phyloP scores from a whole-genome alignment of 2,888 invertebrate genomes.

The Stenolophus ochropezus region DNA sequence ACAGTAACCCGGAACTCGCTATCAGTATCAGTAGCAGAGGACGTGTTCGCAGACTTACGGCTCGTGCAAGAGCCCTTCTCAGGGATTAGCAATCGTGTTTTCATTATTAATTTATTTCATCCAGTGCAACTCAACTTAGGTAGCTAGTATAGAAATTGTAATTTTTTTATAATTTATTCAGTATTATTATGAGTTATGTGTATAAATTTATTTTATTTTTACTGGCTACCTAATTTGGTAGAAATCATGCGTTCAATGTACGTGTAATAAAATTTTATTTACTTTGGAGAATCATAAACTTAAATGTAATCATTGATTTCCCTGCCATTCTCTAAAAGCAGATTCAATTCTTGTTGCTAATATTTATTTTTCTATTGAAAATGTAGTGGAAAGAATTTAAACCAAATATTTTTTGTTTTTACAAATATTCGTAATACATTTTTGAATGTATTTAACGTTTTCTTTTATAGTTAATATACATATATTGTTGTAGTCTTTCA shows the following conservation, averaged over 20 bases:
- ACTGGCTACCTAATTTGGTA: background rate
- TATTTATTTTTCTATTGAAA: slow-evolving; percentile 45
- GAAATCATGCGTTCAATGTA: background rate
- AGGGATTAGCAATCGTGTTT: slow-evolving; percentile 69
- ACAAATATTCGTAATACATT: slow-evolving; percentile 24
- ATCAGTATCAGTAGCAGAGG: slow-evolving; percentile 87
- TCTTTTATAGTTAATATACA: slow-evolving; percentile 38
- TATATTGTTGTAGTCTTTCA: slow-evolving; percentile 35
- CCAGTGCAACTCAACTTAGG: background rate
- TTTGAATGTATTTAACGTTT: slow-evolving; percentile 43
- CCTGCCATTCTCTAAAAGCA: slow-evolving; percentile 26
- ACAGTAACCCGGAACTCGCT: slow-evolving; percentile 63
- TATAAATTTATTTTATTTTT: background rate
- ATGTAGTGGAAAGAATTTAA: slow-evolving; percentile 15
- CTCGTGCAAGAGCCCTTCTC: slow-evolving; percentile 83
- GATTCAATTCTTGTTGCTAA: slow-evolving; percentile 34
- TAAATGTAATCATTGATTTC: background rate
- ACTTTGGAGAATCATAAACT: background rate
- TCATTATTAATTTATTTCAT: slow-evolving; percentile 47
- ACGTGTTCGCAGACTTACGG: slow-evolving; percentile 87
- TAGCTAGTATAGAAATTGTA: background rate
- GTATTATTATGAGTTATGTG: background rate
- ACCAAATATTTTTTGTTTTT: slow-evolving; percentile 36
- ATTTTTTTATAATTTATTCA: background rate
- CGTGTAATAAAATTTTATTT: background rate